Conservation (phyloP, 2,888 invertebrate species). For the Acleris holmiana region DNA sequence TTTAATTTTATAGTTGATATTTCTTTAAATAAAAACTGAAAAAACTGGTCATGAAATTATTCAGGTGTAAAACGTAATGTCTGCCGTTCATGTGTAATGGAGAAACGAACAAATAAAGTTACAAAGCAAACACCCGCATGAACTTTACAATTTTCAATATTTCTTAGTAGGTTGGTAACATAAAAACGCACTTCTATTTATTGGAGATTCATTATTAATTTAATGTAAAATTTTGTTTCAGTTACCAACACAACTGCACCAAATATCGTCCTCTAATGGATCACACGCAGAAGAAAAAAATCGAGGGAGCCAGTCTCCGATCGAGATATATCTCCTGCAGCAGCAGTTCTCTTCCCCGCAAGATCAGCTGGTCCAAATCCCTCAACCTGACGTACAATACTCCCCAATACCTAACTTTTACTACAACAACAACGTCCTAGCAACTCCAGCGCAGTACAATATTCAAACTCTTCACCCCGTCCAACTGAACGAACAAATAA, state of each 20-base stretch:
- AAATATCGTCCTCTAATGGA: slow-evolving; percentile 29
- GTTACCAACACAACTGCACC: slow-evolving; percentile 37
- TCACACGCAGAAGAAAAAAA: slow-evolving; percentile 8
- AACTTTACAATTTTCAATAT: no score
- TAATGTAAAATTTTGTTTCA: slow-evolving; percentile 30
- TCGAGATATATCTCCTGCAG: slow-evolving; percentile 64
- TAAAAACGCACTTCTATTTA: no score
- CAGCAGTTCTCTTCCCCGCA: slow-evolving; percentile 56
- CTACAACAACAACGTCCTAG: slow-evolving; percentile 43
- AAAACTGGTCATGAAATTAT: no score
- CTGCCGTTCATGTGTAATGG: no score
- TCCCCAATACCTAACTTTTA: slow-evolving; percentile 45
- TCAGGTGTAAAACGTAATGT: no score
- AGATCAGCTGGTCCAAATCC: slow-evolving; percentile 47
- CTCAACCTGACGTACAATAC: slow-evolving; percentile 43
- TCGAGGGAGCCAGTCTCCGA: slow-evolving; percentile 43
- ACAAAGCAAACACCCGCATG: no score
- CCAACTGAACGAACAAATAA: slow-evolving; percentile 32
- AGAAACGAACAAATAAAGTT: no score
- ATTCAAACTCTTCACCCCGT: slow-evolving; percentile 50
- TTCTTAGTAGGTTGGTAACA: no score
- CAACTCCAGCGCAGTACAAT: slow-evolving; percentile 51
- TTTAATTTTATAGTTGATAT: no score
- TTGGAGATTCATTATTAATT: not conserved
- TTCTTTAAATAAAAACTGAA: no score